Conservation (phyloP, 2,797 vertebrate species). For the Manis pentadactyla region DNA sequence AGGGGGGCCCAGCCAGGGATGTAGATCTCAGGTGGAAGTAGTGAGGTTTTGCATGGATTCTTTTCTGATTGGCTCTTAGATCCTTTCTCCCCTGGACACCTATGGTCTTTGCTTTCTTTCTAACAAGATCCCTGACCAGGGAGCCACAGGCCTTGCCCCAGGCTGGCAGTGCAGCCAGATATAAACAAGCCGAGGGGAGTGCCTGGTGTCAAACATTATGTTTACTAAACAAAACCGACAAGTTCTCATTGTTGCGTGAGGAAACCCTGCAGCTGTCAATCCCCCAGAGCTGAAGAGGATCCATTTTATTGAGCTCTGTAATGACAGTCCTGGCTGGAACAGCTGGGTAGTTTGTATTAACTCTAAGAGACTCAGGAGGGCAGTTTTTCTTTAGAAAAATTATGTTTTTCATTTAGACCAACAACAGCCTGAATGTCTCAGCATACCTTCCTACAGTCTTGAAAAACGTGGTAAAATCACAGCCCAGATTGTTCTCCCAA, state of each 20-base stretch:
- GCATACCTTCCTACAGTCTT: conserved; percentile 79
- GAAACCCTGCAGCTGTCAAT: conserved; percentile 80
- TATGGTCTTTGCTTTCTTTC: conserved; percentile 73
- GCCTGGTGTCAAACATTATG: conserved; percentile 84
- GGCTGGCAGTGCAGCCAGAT: conserved; percentile 68
- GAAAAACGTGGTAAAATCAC: conserved; percentile 46
- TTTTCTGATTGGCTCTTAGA: not conserved
- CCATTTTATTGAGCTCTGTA: conserved; percentile 88
- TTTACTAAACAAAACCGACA: conserved; percentile 89
- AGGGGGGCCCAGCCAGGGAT: not conserved
- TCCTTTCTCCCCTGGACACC: conserved; percentile 44
- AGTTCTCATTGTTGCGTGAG: conserved; percentile 82
- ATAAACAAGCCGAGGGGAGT: conserved; percentile 77
- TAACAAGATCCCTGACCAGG: conserved; percentile 68
- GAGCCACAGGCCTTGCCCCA: conserved; percentile 73
- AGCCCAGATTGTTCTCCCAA: not conserved
- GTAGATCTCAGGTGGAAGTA: not conserved
- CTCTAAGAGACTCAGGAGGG: conserved; percentile 85
- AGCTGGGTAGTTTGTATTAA: conserved; percentile 87
- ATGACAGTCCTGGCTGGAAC: conserved; percentile 85
- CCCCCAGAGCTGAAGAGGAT: conserved; percentile 85
- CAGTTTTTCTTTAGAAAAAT: conserved; percentile 87
- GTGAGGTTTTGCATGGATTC: conserved; percentile 8
- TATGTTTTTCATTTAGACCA: conserved; percentile 86
- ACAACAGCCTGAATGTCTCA: conserved; percentile 76